These are phyloP conservation scores for Heteropelma amictum DNA, from an alignment of 2,888 invertebrate genomes.

Conservation along the genomic window DNA sequence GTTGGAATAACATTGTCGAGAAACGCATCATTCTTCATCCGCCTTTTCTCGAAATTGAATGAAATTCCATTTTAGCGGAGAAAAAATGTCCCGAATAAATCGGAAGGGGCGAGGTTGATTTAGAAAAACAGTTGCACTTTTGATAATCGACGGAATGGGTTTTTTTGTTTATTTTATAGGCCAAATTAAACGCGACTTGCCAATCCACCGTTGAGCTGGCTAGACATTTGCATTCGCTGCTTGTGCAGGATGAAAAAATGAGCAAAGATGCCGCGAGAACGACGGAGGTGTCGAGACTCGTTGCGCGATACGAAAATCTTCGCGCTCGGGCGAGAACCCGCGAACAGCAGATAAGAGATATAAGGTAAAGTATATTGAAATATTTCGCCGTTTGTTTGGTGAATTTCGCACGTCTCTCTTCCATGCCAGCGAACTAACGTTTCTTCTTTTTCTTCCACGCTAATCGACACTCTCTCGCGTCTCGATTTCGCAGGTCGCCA, in stretches of 20 bases:
- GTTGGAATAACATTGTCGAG: too few relatives aligned
- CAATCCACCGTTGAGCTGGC: constrained; percentile 90
- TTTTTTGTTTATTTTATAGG: constrained; percentile 76
- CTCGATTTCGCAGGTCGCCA: constrained; percentile 79
- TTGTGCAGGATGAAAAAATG: constrained; percentile 87
- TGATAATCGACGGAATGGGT: too few relatives aligned
- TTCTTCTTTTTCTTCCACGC: constrained; percentile 15
- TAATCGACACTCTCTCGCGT: constrained; percentile 56
- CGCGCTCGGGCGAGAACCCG: constrained; percentile 85
- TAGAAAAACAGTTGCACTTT: too few relatives aligned
- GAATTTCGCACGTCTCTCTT: too few relatives aligned
- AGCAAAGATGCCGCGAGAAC: constrained; percentile 83
- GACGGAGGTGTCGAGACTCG: constrained; percentile 83
- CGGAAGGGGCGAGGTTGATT: too few relatives aligned
- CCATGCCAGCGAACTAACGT: too few relatives aligned
- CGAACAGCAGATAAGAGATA: constrained; percentile 87
- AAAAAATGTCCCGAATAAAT: background rate
- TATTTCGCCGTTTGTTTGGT: too few relatives aligned
- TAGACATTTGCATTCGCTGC: constrained; percentile 86
- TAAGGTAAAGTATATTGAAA: constrained; percentile 82
- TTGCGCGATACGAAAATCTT: constrained; percentile 84
- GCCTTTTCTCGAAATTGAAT: background rate
- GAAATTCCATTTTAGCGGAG: background rate
- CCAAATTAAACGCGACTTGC: constrained; percentile 87
- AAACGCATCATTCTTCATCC: background rate